Conservation (phyloP, 1,140 invertebrate species). For the Trichonephila clavipes region DNA sequence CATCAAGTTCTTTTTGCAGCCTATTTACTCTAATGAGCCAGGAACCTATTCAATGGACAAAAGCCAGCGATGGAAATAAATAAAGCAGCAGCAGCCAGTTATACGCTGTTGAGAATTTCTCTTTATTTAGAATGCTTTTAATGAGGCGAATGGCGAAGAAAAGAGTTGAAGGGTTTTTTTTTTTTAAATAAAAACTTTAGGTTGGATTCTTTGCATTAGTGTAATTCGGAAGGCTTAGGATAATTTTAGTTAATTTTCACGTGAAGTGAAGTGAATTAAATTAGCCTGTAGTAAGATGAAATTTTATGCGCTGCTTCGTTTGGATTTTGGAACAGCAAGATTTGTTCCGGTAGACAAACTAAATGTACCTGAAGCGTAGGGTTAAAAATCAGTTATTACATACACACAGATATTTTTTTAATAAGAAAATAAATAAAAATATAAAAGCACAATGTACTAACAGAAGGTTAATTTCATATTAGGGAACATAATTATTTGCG, state of each 20-base stretch:
- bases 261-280: not conserved
- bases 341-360: too few species aligned
- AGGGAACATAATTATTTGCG: too few species aligned
- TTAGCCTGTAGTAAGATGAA: too few species aligned
- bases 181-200: not conserved
- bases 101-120: not conserved
- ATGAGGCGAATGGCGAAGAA: not conserved
- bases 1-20: slow-evolving; percentile 38
- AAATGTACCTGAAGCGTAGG: too few species aligned
- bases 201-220: not conserved
- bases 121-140: slow-evolving; percentile 20
- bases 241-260: not conserved
- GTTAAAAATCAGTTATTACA: too few species aligned
- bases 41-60: not conserved
- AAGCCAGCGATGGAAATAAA: not conserved
- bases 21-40: slow-evolving; percentile 63
- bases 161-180: not conserved
- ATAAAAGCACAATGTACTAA: too few species aligned
- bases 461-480: too few species aligned
- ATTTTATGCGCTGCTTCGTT: too few species aligned
- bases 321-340: too few species aligned
- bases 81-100: not conserved
- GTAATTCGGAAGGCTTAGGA: not conserved
- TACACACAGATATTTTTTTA: too few species aligned
- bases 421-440: too few species aligned